Conservation (phyloP, 1,140 invertebrate genomes). For the Grapholita molesta region DNA sequence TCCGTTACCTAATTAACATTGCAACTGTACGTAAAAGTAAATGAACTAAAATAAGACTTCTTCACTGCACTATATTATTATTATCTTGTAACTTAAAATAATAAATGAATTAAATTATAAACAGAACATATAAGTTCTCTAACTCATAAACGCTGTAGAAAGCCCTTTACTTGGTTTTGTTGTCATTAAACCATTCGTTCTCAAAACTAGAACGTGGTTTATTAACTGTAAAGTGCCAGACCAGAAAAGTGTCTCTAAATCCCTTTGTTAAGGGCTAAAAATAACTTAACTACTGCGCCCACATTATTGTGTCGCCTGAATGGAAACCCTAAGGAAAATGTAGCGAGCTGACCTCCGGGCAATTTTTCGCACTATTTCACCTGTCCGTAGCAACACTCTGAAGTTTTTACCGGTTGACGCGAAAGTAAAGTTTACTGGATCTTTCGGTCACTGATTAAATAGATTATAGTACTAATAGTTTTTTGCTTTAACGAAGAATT, state of each 20-base stretch:
- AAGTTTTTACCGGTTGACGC: conserved; percentile 24
- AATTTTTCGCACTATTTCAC: conserved; percentile 62
- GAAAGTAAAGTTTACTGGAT: not conserved
- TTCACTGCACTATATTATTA: no score
- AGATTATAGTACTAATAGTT: not conserved
- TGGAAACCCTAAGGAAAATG: conserved; percentile 25
- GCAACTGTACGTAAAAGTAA: no score
- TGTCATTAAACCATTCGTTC: no score
- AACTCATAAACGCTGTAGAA: no score
- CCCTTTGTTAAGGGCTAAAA: not conserved
- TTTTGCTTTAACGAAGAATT: not conserved
- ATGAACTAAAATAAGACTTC: no score
- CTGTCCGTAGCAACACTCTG: conserved; percentile 43
- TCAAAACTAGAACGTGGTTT: no score
- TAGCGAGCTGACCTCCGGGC: conserved; percentile 41
- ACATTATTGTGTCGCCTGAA: not conserved
- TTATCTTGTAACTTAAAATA: no score
- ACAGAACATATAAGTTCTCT: no score
- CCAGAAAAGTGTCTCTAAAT: not conserved
- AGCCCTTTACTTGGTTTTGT: no score
- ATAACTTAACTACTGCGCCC: not conserved
- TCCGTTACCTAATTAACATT: no score
- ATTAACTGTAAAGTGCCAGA: not conserved
- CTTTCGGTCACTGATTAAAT: not conserved
- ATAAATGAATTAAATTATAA: no score